phyloP scores from a whole-genome alignment of 1,140 invertebrate species.

The Eriosoma lanigerum region DNA sequence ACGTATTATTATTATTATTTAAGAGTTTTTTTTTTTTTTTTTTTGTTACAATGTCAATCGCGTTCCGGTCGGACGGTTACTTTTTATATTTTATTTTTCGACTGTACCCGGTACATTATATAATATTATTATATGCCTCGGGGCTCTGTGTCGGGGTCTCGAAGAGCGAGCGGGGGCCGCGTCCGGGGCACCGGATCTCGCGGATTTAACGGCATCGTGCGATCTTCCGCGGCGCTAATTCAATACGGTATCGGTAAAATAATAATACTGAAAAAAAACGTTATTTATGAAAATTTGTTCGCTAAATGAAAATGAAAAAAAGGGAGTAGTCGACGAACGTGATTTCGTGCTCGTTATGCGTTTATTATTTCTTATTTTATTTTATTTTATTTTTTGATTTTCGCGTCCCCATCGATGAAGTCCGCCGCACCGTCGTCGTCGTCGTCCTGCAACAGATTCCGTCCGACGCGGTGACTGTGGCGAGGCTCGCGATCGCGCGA shows the following conservation, averaged over 20 bases:
- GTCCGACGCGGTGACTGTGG: neutral
- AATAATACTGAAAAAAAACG: slow-evolving; percentile 6
- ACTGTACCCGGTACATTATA: no score
- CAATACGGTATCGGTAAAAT: neutral
- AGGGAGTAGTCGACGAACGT: slow-evolving; percentile 38
- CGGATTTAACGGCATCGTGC: neutral
- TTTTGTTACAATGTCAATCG: no score
- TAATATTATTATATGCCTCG: no score
- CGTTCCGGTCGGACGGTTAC: slow-evolving; percentile 5
- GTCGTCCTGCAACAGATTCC: neutral
- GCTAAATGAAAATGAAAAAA: slow-evolving; percentile 14
- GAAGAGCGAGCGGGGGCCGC: no score
- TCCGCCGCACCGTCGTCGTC: neutral
- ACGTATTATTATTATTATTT: neutral
- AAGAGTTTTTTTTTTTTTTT: neutral
- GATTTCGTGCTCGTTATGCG: slow-evolving; percentile 45
- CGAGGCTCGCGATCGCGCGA: no score
- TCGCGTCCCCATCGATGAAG: neutral
- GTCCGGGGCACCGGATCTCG: neutral
- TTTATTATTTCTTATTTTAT: slow-evolving; percentile 16
- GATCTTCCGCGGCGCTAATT: neutral
- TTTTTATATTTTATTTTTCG: neutral
- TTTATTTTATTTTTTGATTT: neutral
- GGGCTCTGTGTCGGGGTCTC: no score
- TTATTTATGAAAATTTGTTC: neutral